Conservation (phyloP, 2,113 vertebrate genomes). For the Corydoras maculifer region DNA sequence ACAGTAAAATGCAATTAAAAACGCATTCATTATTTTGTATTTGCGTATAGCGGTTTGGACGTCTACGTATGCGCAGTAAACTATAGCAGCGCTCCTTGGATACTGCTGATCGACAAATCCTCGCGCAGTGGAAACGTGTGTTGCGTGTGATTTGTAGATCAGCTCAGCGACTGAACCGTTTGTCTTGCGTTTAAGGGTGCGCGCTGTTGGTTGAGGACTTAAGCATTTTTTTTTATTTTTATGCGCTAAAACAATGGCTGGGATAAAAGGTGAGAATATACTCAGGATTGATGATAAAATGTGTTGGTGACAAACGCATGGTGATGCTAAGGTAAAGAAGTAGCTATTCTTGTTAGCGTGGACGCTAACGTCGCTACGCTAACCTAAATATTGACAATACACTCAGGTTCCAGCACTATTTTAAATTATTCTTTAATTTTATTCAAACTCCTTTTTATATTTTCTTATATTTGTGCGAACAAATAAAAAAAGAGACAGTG, state of each 20-base stretch:
- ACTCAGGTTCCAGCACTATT: not conserved
- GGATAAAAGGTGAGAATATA: constrained; percentile 64
- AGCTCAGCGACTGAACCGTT: not conserved
- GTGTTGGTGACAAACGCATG: not conserved
- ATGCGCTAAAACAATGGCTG: constrained; percentile 63
- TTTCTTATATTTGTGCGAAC: no score
- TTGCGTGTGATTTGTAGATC: not conserved
- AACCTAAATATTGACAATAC: not conserved
- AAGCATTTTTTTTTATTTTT: constrained; percentile 10
- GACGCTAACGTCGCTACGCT: constrained; percentile 6
- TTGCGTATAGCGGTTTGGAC: not conserved
- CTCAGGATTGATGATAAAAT: not conserved
- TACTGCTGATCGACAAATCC: not conserved
- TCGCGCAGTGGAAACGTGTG: not conserved
- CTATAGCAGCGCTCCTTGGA: no score
- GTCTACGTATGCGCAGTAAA: not conserved
- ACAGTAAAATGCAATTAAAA: no score
- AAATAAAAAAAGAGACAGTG: no score
- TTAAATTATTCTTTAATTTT: not conserved
- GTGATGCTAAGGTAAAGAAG: not conserved
- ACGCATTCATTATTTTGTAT: no score
- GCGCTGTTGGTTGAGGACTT: not conserved
- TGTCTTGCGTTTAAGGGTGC: constrained; percentile 8
- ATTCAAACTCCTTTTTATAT: not conserved
- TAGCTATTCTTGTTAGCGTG: not conserved